phyloP scores from a whole-genome alignment of 2,888 invertebrate species.

The Pachycephus smyrnensis region DNA sequence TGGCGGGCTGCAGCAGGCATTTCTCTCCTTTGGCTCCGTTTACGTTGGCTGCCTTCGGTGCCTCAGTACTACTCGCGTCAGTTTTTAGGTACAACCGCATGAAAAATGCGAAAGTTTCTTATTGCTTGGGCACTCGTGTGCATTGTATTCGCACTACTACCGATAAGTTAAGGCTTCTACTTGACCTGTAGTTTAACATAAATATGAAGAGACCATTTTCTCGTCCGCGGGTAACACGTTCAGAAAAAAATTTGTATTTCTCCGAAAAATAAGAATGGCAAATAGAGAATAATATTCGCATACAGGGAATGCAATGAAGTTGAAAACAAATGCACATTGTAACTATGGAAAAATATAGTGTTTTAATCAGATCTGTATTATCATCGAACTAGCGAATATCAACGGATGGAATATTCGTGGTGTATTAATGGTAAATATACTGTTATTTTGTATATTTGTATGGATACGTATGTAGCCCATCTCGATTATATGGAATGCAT shows the following conservation, averaged over 20 bases:
- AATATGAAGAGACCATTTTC: neutral
- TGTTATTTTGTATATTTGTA: neutral
- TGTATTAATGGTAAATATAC: neutral
- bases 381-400: neutral
- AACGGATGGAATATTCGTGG: neutral
- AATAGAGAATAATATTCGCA: neutral
- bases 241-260: neutral
- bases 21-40: neutral
- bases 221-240: neutral
- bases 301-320: neutral
- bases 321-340: neutral
- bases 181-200: neutral
- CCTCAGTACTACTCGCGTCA: neutral
- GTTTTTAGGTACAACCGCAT: neutral
- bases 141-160: neutral
- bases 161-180: neutral
- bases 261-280: neutral
- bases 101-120: neutral
- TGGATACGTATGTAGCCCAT: neutral
- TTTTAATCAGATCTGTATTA: neutral
- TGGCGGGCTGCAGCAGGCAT: neutral
- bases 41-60: neutral
- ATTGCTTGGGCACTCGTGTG: neutral
- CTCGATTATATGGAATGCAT: neutral
- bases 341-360: neutral